phyloP scores from a whole-genome alignment of 2,113 vertebrate species.

The Pangasianodon hypophthalmus region DNA sequence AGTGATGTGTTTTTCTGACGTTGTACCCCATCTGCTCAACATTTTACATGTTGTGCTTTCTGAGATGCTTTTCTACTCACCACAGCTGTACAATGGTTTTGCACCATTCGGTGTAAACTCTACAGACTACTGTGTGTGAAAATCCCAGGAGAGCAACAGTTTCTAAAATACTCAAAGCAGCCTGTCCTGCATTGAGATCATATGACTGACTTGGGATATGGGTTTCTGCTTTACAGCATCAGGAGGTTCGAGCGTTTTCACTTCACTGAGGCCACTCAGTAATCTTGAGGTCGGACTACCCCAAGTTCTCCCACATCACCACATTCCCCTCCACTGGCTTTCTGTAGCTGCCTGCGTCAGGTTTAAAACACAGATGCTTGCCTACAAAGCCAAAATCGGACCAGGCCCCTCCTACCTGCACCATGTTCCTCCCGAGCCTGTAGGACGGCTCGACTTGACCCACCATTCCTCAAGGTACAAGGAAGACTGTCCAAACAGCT shows the following conservation, averaged over 20 bases:
- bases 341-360: neutral
- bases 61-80: neutral
- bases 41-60: neutral
- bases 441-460: neutral
- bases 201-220: neutral
- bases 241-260: neutral
- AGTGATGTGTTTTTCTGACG: neutral
- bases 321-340: neutral
- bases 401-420: neutral
- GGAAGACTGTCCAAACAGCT: neutral
- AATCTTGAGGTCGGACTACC: neutral
- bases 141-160: neutral
- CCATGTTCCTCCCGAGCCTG: neutral
- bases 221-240: neutral
- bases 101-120: neutral
- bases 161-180: neutral
- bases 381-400: neutral
- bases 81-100: neutral
- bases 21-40: neutral
- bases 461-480: neutral
- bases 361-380: constrained; percentile 1
- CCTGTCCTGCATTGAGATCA: neutral
- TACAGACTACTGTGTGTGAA: neutral
- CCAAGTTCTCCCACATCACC: neutral
- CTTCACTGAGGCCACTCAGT: neutral